Conservation (phyloP, 2,888 invertebrate species). For the Geophilus truncorum region DNA sequence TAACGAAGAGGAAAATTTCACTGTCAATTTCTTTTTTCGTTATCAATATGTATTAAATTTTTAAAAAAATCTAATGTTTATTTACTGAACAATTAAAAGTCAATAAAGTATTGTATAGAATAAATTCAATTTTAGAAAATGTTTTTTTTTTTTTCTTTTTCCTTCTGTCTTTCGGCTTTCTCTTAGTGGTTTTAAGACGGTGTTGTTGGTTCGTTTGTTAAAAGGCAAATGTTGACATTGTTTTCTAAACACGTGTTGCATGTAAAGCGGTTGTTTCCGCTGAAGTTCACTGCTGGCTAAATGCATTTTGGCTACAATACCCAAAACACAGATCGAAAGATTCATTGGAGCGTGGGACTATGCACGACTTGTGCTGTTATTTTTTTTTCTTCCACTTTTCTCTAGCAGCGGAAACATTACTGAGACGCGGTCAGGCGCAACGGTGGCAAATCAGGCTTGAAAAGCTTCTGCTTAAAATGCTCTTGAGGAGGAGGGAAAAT, state of each 20-base stretch:
- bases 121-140: neutral
- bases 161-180: too few species aligned
- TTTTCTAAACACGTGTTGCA: neutral
- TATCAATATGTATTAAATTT: too few species aligned
- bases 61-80: too few species aligned
- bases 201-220: neutral
- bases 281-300: neutral
- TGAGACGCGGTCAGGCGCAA: conserved; percentile 10
- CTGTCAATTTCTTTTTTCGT: too few species aligned
- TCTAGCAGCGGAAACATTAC: conserved; percentile 2
- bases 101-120: neutral
- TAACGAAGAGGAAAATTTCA: neutral
- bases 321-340: neutral
- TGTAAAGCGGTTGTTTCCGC: neutral
- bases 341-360: neutral
- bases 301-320: neutral
- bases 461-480: conserved; percentile 25
- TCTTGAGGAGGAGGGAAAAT: conserved; percentile 12
- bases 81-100: neutral
- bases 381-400: neutral
- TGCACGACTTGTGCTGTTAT: conserved; percentile 9
- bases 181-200: neutral
- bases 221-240: neutral
- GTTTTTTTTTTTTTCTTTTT: neutral
- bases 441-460: conserved; percentile 15